Conservation (phyloP, 2,888 invertebrate species). For the Heliconius cydno region DNA sequence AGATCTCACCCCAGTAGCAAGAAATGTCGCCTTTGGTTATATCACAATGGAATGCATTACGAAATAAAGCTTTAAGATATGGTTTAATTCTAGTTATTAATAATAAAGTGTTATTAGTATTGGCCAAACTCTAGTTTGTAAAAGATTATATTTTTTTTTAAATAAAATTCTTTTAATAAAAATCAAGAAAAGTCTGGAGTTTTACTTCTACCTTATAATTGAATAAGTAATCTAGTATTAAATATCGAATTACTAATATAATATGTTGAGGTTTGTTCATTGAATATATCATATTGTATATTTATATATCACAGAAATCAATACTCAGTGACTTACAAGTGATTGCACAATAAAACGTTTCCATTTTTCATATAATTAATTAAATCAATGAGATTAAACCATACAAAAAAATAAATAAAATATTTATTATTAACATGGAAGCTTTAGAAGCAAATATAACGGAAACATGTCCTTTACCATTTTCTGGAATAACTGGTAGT, state of each 20-base stretch:
- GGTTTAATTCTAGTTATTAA: background rate
- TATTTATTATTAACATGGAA: constrained; percentile 61
- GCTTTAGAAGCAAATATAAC: constrained; percentile 50
- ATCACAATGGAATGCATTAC: constrained; percentile 68
- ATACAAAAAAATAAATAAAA: background rate
- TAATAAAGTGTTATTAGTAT: background rate
- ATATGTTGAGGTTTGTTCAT: constrained; percentile 23
- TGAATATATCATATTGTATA: background rate
- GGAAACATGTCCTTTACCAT: constrained; percentile 59
- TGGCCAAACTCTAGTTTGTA: background rate
- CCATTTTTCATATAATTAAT: constrained; percentile 7
- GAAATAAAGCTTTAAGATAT: constrained; percentile 59
- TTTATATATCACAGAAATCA: constrained; percentile 17
- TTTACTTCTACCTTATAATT: constrained; percentile 1
- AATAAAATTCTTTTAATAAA: background rate
- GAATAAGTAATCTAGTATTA: background rate
- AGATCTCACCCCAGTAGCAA: constrained; percentile 54
- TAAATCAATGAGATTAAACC: background rate
- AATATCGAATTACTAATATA: constrained; percentile 11
- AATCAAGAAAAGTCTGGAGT: background rate
- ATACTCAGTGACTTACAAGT: background rate
- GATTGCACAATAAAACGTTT: constrained; percentile 12
- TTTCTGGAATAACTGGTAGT: constrained; percentile 56
- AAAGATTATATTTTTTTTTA: background rate
- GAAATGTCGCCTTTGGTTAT: constrained; percentile 68